Conservation (phyloP, 2,888 invertebrate species). For the Hydraecia micacea region DNA sequence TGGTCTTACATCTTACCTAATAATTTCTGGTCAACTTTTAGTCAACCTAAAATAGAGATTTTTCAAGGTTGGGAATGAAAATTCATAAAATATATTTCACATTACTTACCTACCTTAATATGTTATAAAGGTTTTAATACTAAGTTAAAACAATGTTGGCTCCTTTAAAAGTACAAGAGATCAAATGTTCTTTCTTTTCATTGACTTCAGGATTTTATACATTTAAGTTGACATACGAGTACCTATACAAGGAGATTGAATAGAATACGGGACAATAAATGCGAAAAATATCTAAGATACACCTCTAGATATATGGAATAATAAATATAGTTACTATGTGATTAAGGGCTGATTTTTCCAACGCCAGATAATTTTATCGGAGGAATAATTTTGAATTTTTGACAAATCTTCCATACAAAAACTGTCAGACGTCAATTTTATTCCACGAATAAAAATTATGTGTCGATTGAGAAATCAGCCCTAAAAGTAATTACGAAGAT, state of each 20-base stretch:
- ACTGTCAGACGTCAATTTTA: too few species aligned
- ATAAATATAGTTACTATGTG: slow-evolving; percentile 42
- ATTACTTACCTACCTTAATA: slow-evolving; percentile 44
- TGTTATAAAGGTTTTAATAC: slow-evolving; percentile 41
- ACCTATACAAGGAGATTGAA: slow-evolving; percentile 36
- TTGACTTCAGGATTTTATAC: slow-evolving; percentile 27
- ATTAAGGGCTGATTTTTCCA: neutral
- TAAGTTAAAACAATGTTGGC: slow-evolving; percentile 59
- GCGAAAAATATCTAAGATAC: slow-evolving; percentile 52
- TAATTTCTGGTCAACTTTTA: slow-evolving; percentile 66
- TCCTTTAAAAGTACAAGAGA: slow-evolving; percentile 60
- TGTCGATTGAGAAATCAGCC: too few species aligned
- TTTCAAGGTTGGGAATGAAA: slow-evolving; percentile 52
- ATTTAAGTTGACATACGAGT: slow-evolving; percentile 25
- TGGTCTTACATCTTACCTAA: slow-evolving; percentile 61
- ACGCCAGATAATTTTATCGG: too few species aligned
- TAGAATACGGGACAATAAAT: slow-evolving; percentile 38
- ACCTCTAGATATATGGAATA: slow-evolving; percentile 41
- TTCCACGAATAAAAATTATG: too few species aligned
- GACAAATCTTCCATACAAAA: too few species aligned
- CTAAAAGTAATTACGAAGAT: slow-evolving; percentile 55
- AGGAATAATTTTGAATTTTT: too few species aligned
- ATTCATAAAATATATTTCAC: slow-evolving; percentile 54
- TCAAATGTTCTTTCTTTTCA: slow-evolving; percentile 38
- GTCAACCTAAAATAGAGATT: slow-evolving; percentile 59